These are phyloP conservation scores for Malurus alboscapulatus DNA, from an alignment of 2,113 vertebrate species.

Conservation along the genomic window DNA sequence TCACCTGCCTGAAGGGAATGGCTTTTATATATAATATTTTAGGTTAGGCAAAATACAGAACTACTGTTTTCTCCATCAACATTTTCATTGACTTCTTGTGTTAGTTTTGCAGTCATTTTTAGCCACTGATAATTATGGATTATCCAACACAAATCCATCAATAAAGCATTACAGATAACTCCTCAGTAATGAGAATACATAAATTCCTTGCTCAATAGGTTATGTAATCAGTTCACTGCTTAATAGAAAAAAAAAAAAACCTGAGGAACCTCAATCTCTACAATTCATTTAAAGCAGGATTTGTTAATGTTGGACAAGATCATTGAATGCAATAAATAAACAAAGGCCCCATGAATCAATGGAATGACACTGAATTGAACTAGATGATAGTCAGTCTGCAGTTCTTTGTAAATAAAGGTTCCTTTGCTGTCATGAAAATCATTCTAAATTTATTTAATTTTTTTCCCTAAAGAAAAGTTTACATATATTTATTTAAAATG, in stretches of 20 bases:
- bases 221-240: not conserved
- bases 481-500: not conserved
- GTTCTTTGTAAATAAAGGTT: not conserved
- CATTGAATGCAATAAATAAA: not conserved
- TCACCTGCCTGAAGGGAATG: not conserved
- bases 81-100: not conserved
- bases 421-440: not conserved
- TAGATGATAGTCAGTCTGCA: not conserved
- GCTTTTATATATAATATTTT: not conserved
- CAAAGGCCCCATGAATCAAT: not conserved
- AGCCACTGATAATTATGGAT: not conserved
- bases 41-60: not conserved
- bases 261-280: not conserved
- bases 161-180: not conserved
- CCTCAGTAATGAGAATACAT: slow-evolving; percentile 1
- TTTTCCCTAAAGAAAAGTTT: not conserved
- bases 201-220: not conserved
- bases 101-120: not conserved
- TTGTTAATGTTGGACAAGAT: not conserved
- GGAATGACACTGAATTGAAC: not conserved
- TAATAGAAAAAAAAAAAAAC: not conserved
- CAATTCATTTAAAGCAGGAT: not conserved
- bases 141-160: not conserved
- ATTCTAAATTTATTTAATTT: not conserved
- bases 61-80: not conserved